A percentile compares a stretch with the other conserved stretches of the same genome.
Conservation (phyloP, 1,140 invertebrate genomes). For the Orius insidiosus region DNA sequence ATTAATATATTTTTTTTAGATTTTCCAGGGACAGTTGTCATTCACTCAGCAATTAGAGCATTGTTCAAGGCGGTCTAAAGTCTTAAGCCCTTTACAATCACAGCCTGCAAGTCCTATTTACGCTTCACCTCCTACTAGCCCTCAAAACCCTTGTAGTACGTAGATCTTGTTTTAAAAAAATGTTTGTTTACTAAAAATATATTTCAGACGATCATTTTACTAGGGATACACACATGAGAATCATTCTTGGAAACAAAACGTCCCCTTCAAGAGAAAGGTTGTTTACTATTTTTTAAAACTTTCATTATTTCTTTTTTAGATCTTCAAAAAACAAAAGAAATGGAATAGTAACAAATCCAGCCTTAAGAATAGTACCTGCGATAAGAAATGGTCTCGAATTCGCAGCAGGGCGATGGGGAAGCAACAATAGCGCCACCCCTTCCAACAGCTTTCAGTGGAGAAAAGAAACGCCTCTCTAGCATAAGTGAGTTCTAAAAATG, state of each 20-base stretch:
- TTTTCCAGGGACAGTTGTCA: slow-evolving; percentile 28
- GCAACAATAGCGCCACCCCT: slow-evolving; percentile 29
- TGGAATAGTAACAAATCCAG: slow-evolving; percentile 82
- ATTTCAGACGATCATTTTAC: slow-evolving; percentile 48
- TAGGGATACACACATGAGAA: slow-evolving; percentile 75
- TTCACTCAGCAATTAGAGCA: slow-evolving; percentile 65
- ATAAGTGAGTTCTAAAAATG: neutral
- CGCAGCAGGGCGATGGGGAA: slow-evolving; percentile 31
- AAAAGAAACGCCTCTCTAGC: slow-evolving; percentile 46
- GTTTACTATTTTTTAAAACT: too few species aligned
- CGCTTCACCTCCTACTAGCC: slow-evolving; percentile 64
- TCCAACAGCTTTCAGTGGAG: slow-evolving; percentile 49
- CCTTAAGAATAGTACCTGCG: slow-evolving; percentile 49
- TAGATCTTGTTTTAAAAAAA: slow-evolving; percentile 4
- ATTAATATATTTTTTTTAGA: neutral
- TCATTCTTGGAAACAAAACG: slow-evolving; percentile 55
- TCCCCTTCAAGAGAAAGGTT: slow-evolving; percentile 22
- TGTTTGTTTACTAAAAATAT: slow-evolving; percentile 9
- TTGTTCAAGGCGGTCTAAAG: slow-evolving; percentile 36
- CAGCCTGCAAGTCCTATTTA: slow-evolving; percentile 66
- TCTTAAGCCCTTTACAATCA: slow-evolving; percentile 49
- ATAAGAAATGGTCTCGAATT: slow-evolving; percentile 52
- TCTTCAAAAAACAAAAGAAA: slow-evolving; percentile 54
- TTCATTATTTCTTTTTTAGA: slow-evolving; percentile 23
- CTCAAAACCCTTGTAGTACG: slow-evolving; percentile 38